Base-by-base conservation (phyloP, 2,888 invertebrate genomes). In the Spodoptera exigua region DNA sequence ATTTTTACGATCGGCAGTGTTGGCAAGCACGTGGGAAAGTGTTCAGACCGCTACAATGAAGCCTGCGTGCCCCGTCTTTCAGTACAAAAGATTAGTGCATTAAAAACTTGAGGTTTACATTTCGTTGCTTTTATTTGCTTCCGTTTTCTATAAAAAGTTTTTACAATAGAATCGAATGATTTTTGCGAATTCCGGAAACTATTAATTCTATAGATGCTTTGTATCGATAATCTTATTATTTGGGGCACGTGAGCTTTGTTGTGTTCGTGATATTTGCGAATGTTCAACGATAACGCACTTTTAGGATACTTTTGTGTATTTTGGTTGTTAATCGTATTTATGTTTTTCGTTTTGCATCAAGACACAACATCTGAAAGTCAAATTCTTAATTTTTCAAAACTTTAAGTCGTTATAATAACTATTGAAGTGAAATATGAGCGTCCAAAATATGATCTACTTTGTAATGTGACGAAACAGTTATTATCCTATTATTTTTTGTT, bases 171-270 rank as follows among this genome's bases (percentile, higher is more conserved):
- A 83, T 80, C 75, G 40, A 68, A 70, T 68, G 61, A 74, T 81
- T 86, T 83, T 75, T 76, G 80, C 76, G 68, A 78, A 90, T 89
- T 89, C 88, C 88, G 91, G 89, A 90, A 89, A 89, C 88, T 83
- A 86, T 89, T 84, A 86, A 84, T 85, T 77, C 70, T 80, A 58
- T 71, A 59, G 51, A 83, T 82, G 82, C 78, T 85, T 89, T 89
- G 84, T 89, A 75, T 76, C 62, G 71, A 68, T 92, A 91, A 91
- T 90, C 91, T 87, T 87, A 84, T 92, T 89, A 85, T 83, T 74
- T 57, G 72, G 82, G 88, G 92, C 93, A 92, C 93, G 93, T 93
- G 93, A 86, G 87, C 87, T 83, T 86, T 83, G 83, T 88, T 82
- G 74, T 61, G 88, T 87, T 86, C 93, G 93, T 93, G 93, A 86